Base-by-base conservation (phyloP, 2,797 vertebrate species). In the Enteromius afrohamiltoni region DNA sequence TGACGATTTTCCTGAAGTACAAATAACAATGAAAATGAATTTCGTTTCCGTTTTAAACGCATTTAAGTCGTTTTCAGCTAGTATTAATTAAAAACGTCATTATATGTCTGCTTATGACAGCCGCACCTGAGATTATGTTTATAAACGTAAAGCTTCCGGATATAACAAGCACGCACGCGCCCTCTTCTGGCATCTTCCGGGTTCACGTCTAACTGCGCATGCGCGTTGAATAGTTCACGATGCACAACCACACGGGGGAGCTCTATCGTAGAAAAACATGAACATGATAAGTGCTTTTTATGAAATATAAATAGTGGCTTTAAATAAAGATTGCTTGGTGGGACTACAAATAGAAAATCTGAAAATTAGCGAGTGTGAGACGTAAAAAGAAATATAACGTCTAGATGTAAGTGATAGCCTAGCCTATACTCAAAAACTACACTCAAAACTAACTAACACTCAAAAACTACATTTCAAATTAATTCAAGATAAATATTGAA, bases 111-210 rank as follows among this genome's bases (percentile, higher is more conserved):
- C 0, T 49, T 21, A 6, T 0, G 13, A 42, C 8, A 19, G 29
- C 55, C 37, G 21, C 53, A 19, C 78, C 37, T 7, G 9, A 23
- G 29, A 31, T 62, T 49, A 14, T 69, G 69, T 69, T 77, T 60
- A 79, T 23, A 80, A 34, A 11, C 26, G 26, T 6, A 29, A 16
- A 1, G 0, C 64, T 86, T 81, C 88, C 83, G 83, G 51, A 13
- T 62, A 10, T 80, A 0, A 21, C 7, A 26, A 40, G 1, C n/a
- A 4, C 65, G 49, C 68, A 40, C 26, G 64, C 65, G 49, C n/a
- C 4, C 45, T 79, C 42, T 49, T 17, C 21, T 51, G 37, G 29
- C 47, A 26, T 8, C 21, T 62, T 16, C 51, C 34, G 53, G 53
- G 34, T 19, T 76, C 26, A 49, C 16, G 4, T 31, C 53, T 19